Base-by-base conservation (phyloP, 1,140 invertebrate genomes). In the Megalonaias nervosa region DNA sequence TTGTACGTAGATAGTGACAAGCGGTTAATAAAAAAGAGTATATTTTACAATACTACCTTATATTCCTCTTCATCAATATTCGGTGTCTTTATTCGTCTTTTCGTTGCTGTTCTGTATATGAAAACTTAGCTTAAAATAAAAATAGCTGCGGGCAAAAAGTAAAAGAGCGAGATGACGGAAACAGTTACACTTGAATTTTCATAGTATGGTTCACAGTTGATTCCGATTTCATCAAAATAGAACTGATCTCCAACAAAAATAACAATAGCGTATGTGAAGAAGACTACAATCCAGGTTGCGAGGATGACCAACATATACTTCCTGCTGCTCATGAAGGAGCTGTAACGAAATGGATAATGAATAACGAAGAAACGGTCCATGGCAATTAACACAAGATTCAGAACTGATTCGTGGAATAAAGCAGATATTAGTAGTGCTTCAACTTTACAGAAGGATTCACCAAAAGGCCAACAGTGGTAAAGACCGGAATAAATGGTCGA, bases 331-430 rank as follows among this genome's bases (percentile, higher is more conserved):
- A 81, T 77, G 55, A 81, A 64, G 56, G 70, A 66, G 61, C 66
- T 78, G 60, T 81, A 81, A 13, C 76, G 72, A 3, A 98, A 97
- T 0, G 97, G 97, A 86, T 98, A 97, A 48, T 98, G 95, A 84
- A 99, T 99, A 21, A 98, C 97, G 85, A 97, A 95, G 90, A 96
- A 99, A 67, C 98, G 93, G 90, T 99, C 98, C 58, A 99, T 94
- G 2, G 98, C 97, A 80, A 99, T 99, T 16, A 96, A 96, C 0
- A 96, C 98, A n/a, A 99, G 92, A 0, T 97, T 99, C 69, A 98
- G 92, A 0, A 97, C 98, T 16, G 96, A 98, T 75, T 99, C 97
- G 91, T 98, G 99, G 13, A 99, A 96, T n/a, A 82, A 76, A 21
- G 87, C 81, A n/a, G 83, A 87, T 91, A 98, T 96, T 0, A 96